Conservation (phyloP, 2,888 invertebrate genomes). For the Iselma pallidipennis region DNA sequence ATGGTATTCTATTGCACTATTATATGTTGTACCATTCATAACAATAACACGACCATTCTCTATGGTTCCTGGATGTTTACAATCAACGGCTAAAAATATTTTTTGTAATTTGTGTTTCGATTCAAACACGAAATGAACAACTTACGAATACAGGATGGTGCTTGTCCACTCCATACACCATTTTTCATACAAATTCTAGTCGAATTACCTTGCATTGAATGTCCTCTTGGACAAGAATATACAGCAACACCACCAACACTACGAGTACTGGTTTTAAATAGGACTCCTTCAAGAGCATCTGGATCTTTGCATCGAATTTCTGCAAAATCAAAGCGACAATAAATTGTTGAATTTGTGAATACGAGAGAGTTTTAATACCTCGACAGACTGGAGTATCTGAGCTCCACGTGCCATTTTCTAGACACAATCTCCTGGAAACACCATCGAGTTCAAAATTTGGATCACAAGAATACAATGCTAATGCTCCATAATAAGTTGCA, state of each 20-base stretch:
- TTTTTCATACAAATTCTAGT: conserved; percentile 75
- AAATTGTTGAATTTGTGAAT: background rate
- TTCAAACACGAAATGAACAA: background rate
- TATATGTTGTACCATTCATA: conserved; percentile 83
- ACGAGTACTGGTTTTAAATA: conserved; percentile 64
- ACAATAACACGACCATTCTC: conserved; percentile 87
- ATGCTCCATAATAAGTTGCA: conserved; percentile 86
- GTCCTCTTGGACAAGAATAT: conserved; percentile 83
- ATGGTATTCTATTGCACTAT: conserved; percentile 86
- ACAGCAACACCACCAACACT: conserved; percentile 80
- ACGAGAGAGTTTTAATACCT: conserved; percentile 52
- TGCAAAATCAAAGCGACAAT: conserved; percentile 41
- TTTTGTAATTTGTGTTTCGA: conserved; percentile 25
- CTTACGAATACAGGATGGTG: conserved; percentile 81
- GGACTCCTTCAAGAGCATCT: conserved; percentile 63
- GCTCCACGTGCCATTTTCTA: conserved; percentile 91
- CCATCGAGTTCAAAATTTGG: conserved; percentile 81
- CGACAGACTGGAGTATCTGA: conserved; percentile 79
- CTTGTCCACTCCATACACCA: conserved; percentile 81
- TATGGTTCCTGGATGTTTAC: conserved; percentile 76
- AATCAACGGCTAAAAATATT: conserved; percentile 91
- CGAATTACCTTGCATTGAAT: conserved; percentile 76
- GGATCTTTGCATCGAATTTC: conserved; percentile 82
- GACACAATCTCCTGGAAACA: conserved; percentile 78
- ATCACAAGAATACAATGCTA: conserved; percentile 82